phyloP scores from a whole-genome alignment of 1,140 invertebrate species.

The Pantala flavescens region DNA sequence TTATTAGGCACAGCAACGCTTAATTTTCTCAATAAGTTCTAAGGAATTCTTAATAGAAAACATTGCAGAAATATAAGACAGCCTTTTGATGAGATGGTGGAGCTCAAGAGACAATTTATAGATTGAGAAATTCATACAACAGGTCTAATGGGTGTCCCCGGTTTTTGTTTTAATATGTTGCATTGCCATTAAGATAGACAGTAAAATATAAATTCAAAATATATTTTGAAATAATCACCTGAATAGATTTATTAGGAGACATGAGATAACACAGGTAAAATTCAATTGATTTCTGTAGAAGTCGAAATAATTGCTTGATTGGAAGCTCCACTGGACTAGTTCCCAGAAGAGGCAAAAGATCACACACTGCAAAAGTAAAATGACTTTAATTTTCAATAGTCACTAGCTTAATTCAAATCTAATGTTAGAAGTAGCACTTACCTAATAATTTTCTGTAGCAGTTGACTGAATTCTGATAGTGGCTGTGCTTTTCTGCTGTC shows the following conservation, averaged over 20 bases:
- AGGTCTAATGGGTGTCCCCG: too few species aligned
- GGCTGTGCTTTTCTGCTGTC: slow-evolving; percentile 31
- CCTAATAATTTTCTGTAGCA: slow-evolving; percentile 33
- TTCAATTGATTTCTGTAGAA: slow-evolving; percentile 48
- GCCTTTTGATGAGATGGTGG: too few species aligned
- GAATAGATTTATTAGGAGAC: neutral
- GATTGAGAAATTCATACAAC: too few species aligned
- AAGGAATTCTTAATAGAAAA: too few species aligned
- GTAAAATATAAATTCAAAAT: too few species aligned
- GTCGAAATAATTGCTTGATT: slow-evolving; percentile 51
- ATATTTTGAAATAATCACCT: too few species aligned
- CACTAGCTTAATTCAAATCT: slow-evolving; percentile 4
- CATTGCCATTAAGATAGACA: too few species aligned
- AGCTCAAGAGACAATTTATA: too few species aligned
- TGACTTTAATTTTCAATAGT: neutral
- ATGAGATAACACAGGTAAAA: slow-evolving; percentile 33
- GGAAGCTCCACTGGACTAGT: slow-evolving; percentile 48
- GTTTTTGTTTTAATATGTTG: too few species aligned
- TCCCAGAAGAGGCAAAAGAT: slow-evolving; percentile 60
- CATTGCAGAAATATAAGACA: too few species aligned
- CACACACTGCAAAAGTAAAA: slow-evolving; percentile 42
- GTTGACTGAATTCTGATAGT: slow-evolving; percentile 29
- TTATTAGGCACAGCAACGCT: too few species aligned
- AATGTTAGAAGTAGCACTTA: neutral
- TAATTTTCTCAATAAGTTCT: too few species aligned